These are phyloP conservation scores for Lateolabrax maculatus DNA, from an alignment of 2,797 vertebrate species.

Conservation along the genomic window DNA sequence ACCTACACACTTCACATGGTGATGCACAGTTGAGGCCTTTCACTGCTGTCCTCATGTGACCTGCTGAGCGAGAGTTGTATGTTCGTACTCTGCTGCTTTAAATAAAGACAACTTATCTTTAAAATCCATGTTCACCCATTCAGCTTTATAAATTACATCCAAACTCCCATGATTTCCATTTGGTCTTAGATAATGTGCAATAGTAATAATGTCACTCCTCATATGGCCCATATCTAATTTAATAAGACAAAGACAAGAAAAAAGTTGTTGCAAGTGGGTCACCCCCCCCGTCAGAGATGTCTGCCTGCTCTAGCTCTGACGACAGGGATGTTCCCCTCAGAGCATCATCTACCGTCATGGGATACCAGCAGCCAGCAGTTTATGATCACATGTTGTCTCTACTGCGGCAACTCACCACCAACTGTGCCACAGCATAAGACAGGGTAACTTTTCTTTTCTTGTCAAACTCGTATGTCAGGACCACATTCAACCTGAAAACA, in stretches of 20 bases:
- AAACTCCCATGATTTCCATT: slow-evolving; percentile 5
- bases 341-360: slow-evolving; percentile 21
- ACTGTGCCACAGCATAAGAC: background rate
- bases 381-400: background rate
- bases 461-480: background rate
- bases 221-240: slow-evolving; percentile 19
- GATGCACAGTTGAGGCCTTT: slow-evolving; percentile 11
- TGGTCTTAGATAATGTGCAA: background rate
- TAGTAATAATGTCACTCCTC: background rate
- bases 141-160: background rate
- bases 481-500: background rate
- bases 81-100: background rate
- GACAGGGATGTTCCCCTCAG: slow-evolving; percentile 39
- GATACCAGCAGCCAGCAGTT: slow-evolving; percentile 9
- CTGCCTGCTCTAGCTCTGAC: slow-evolving; percentile 19
- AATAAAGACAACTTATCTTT: background rate
- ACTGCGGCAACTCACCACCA: background rate
- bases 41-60: slow-evolving; percentile 25
- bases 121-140: background rate
- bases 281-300: slow-evolving; percentile 22
- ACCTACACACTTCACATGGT: slow-evolving; percentile 29
- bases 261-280: slow-evolving; percentile 41
- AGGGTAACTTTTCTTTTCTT: background rate
- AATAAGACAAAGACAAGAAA: slow-evolving; percentile 30
- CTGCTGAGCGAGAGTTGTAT: slow-evolving; percentile 11